phyloP scores from a whole-genome alignment of 2,888 invertebrate species.

The Pherbina coryleti region DNA sequence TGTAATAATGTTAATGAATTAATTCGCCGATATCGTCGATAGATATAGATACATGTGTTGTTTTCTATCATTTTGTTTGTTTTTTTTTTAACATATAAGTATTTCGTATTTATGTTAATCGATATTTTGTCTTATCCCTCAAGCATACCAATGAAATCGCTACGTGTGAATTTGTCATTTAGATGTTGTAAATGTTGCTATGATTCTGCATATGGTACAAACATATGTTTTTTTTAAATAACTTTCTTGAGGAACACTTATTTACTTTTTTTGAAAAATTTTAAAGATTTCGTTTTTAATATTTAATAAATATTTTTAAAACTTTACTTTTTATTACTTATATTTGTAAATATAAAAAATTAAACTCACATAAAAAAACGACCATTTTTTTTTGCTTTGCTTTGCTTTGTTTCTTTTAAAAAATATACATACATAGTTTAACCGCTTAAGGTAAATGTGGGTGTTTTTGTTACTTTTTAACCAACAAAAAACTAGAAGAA shows the following conservation, averaged over 20 bases:
- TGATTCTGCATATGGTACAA: not conserved
- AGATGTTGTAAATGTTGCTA: not conserved
- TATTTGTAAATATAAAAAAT: not conserved
- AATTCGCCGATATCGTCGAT: slow-evolving; percentile 30
- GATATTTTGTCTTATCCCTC: not conserved
- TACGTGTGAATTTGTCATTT: not conserved
- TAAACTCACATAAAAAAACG: not conserved
- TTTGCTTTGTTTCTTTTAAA: too few species aligned
- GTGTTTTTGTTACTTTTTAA: not conserved
- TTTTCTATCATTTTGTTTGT: not conserved
- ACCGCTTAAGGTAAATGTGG: not conserved
- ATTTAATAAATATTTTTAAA: not conserved
- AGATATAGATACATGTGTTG: not conserved
- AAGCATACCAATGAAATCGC: not conserved
- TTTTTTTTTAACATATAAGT: slow-evolving; percentile 1
- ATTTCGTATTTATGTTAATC: not conserved
- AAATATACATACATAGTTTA: too few species aligned
- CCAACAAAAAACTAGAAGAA: not conserved
- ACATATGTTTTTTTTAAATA: not conserved
- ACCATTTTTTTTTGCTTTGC: too few species aligned
- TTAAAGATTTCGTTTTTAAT: not conserved
- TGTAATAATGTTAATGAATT: slow-evolving; percentile 25
- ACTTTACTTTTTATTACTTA: not conserved
- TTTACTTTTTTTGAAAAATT: not conserved
- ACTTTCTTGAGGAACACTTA: not conserved